phyloP scores from a whole-genome alignment of 2,113 vertebrate genomes.

The Megalops atlanticus region DNA sequence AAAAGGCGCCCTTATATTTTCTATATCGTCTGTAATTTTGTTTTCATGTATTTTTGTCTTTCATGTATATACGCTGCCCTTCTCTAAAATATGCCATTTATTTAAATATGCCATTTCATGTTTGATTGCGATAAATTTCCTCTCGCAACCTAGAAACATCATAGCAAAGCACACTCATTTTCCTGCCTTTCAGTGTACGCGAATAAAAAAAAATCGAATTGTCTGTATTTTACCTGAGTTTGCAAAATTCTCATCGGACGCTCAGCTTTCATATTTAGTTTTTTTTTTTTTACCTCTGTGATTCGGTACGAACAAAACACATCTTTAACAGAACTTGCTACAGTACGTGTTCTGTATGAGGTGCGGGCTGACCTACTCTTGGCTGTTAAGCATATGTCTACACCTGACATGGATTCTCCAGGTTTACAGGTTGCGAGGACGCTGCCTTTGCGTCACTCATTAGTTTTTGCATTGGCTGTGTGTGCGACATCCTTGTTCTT shows the following conservation, averaged over 20 bases:
- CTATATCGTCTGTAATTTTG: no score
- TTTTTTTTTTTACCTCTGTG: no score
- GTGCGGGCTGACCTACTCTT: no score
- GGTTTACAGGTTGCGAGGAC: slow-evolving; percentile 34
- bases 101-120: neutral
- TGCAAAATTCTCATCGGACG: no score
- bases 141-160: neutral
- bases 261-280: no score
- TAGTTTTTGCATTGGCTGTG: slow-evolving; percentile 3
- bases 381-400: no score
- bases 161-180: neutral
- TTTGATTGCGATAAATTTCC: neutral
- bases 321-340: no score
- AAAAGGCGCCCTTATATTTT: no score
- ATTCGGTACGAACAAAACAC: no score
- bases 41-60: neutral
- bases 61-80: neutral
- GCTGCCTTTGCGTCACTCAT: slow-evolving; percentile 23
- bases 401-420: slow-evolving; percentile 36
- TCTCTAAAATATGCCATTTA: neutral
- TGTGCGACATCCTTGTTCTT: slow-evolving; percentile 4
- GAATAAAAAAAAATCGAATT: no score
- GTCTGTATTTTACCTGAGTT: no score
- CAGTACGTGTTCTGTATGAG: no score
- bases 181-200: neutral